A percentile compares a stretch with the other conserved stretches of the same genome.
These are phyloP conservation scores for Drepana falcataria DNA, from an alignment of 2,888 invertebrate genomes.

Conservation along the genomic window DNA sequence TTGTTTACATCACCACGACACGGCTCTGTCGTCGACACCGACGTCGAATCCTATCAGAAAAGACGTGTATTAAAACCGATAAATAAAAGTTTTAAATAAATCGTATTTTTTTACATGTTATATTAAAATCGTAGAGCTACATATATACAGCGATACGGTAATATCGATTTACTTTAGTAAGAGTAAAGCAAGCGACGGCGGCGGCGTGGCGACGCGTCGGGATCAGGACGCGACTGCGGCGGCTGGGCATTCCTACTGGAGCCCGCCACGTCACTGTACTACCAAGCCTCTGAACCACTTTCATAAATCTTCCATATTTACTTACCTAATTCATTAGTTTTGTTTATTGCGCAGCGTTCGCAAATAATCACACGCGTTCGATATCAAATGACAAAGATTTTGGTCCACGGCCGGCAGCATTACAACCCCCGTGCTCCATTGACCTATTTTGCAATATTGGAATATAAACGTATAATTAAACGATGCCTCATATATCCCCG, in stretches of 20 bases:
- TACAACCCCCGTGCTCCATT: conserved; percentile 29
- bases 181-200: conserved; percentile 28
- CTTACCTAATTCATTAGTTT: background rate
- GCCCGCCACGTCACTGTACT: conserved; percentile 24
- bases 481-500: background rate
- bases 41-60: conserved; percentile 9
- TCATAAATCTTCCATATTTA: conserved; percentile 4
- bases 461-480: background rate
- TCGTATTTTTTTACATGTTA: conserved; percentile 37
- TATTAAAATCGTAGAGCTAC: conserved; percentile 39
- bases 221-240: conserved; percentile 61
- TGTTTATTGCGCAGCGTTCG: background rate
- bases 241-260: conserved; percentile 39
- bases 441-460: conserved; percentile 34
- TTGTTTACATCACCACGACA: conserved; percentile 37
- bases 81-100: conserved; percentile 38
- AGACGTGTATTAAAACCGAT: conserved; percentile 15
- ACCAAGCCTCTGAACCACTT: background rate
- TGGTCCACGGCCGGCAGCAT: background rate
- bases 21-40: conserved; percentile 22
- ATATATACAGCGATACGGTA: conserved; percentile 30
- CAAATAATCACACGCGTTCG: background rate
- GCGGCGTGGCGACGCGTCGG: conserved; percentile 57
- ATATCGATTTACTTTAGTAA: conserved; percentile 53
- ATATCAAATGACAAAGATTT: background rate